A percentile compares a stretch with the other conserved stretches of the same genome.
phyloP scores from a whole-genome alignment of 1,140 invertebrate species.

The Pseudobourletiella spinata region DNA sequence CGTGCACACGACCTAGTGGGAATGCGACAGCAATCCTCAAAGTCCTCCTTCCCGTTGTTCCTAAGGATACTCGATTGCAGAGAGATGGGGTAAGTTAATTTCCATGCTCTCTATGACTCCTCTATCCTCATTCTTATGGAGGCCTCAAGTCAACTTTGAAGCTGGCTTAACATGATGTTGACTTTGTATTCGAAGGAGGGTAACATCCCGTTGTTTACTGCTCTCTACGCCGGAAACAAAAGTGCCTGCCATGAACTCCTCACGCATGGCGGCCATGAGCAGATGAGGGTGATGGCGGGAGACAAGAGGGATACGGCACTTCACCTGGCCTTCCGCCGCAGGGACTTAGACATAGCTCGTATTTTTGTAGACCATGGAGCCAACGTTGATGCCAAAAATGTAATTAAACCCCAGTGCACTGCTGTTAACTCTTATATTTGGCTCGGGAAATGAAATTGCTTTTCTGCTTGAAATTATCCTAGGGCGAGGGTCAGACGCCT shows the following conservation, averaged over 20 bases:
- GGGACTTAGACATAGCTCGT: conserved; percentile 83
- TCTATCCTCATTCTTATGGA: conserved; percentile 1
- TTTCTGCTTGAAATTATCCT: too few relatives aligned
- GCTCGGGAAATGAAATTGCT: too few relatives aligned
- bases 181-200: conserved; percentile 57
- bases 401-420: conserved; percentile 49
- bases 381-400: conserved; percentile 79
- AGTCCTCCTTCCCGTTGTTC: conserved; percentile 68
- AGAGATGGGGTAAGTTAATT: conserved; percentile 68
- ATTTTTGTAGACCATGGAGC: conserved; percentile 88
- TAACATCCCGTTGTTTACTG: conserved; percentile 82
- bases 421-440: too few relatives aligned
- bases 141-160: conserved; percentile 41
- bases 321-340: conserved; percentile 76
- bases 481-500: conserved; percentile 83
- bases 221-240: conserved; percentile 86
- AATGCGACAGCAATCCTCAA: conserved; percentile 80
- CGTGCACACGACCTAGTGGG: conserved; percentile 77
- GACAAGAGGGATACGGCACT: conserved; percentile 66
- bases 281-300: conserved; percentile 64
- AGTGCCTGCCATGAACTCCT: conserved; percentile 85
- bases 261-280: conserved; percentile 58
- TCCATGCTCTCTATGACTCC: neutral
- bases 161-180: too few relatives aligned
- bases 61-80: conserved; percentile 74